Base-by-base conservation (phyloP, 2,888 invertebrate species). In the Xestia c-nigrum region DNA sequence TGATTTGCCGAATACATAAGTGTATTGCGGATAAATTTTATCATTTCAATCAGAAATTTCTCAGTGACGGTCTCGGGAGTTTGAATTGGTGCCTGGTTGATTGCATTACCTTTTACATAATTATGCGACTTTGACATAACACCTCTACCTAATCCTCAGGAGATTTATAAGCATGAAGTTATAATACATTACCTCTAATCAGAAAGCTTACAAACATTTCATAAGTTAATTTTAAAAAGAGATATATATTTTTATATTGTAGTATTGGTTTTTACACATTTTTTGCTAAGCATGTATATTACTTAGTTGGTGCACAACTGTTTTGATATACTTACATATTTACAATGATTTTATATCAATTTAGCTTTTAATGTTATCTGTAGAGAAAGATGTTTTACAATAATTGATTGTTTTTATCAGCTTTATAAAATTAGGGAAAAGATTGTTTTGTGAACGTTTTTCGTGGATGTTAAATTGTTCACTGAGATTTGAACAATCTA, bases 231-330 rank as follows among this genome's bases (percentile, higher is more conserved):
- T 90, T 86, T 90, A 87, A 88, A 87, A 89, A 89, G 88, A 93
- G 90, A 93, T 90, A 92, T 89, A 86, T 92, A 94, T 95, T 94
- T 95, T 95, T 94, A 91, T 94, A 94, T 89, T 80, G 83, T 92
- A 92, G 90, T 93, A 92, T 93, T 93, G 87, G 89, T 92, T 94
- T 92, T 90, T 92, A 93, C 85, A 90, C 90, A 93, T 93, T 92
- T 93, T 94, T 94, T 94, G 94, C 94, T 91, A 90, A 86, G 89
- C 88, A 85, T 90, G 89, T 87, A 87, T 83, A 81, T 84, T 38
- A 57, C 55, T 71, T 83, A 80, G 90, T 90, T 89, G 84, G 86
- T 85, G 90, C 91, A 89, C 89, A 89, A 81, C 78, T 91, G 78
- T 88, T 91, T 88, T 88, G 87, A 88, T 88, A 85, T 52, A 87